Base-by-base conservation (phyloP, 2,113 vertebrate genomes). In the Nyctibius bracteatus region DNA sequence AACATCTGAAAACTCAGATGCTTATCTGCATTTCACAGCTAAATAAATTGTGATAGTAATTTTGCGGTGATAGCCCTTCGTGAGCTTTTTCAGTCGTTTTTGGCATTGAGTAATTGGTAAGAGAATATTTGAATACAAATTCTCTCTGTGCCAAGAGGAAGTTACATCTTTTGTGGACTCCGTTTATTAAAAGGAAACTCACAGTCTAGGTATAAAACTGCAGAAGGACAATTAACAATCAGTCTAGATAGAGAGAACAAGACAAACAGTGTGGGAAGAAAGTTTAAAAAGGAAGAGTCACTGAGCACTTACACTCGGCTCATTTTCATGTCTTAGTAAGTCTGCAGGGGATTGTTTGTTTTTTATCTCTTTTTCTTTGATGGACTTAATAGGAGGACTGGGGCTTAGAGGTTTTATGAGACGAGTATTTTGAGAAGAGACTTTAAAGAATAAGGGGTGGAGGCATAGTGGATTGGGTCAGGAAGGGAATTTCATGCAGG, bases 21-120 rank as follows among this genome's bases (percentile, higher is more conserved):
- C 37, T 82, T 72, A 95, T 96, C 94, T 94, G 51, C 35, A 83
- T 92, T 90, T 86, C 73, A 80, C 81, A 91, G 86, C 49, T 94
- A 92, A 88, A 95, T 78, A 91, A 70, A 96, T 94, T 51, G 31
- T n/a, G 17, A 57, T 27, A 71, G 49, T 68, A 87, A 88, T 83
- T 83, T 92, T 85, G 46, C 12, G 9, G 10, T 74, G 84, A 83
- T 57, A 93, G 62, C 37, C 55, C 46, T 92, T 79, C 2, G 0
- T 65, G 65, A 85, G 68, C 14, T 46, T 94, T 93, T 86, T 25
- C 55, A 67, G 62, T 79, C 37, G 84, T 91, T 94, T 90, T 91
- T 89, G 33, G 21, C 71, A 73, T 25, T 77, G 51, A 78, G 20
- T 86, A 54, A 75, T 46, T 43, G 39, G 23, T 79, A 88, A 84